Percentiles rank a stretch among this genome's conserved stretches.
Conservation (phyloP, 2,113 vertebrate genomes). For the Psephotus haematonotus region DNA sequence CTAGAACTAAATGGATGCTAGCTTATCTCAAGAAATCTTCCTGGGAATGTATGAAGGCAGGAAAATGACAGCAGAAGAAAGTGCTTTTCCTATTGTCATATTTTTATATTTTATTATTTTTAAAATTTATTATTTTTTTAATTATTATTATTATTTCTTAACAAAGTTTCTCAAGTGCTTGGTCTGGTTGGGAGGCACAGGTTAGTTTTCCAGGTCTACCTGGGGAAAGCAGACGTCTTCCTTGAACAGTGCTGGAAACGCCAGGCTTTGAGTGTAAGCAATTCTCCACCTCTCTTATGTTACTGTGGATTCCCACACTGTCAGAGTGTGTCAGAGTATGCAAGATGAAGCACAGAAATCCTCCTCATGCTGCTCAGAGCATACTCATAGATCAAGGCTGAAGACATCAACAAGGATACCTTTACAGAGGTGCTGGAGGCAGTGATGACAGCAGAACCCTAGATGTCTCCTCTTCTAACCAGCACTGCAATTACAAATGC, state of each 20-base stretch:
- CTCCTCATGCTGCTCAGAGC: background rate
- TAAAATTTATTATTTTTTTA: background rate
- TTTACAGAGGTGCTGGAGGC: too few relatives aligned
- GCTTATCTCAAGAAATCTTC: background rate
- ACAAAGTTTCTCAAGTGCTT: background rate
- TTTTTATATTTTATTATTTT: background rate
- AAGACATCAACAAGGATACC: accelerated
- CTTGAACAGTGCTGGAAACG: background rate
- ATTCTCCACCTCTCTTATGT: background rate
- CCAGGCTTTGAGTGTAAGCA: background rate
- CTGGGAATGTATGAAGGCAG: background rate
- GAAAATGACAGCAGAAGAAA: background rate
- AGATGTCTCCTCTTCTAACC: background rate
- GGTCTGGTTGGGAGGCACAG: accelerated
- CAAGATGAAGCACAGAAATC: accelerated
- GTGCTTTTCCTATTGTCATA: background rate
- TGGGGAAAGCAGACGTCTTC: background rate
- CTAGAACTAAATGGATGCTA: background rate
- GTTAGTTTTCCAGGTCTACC: background rate
- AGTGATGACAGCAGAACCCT: background rate
- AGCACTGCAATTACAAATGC: accelerated
- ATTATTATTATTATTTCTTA: background rate
- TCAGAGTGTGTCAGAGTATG: background rate
- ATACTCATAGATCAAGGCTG: background rate
- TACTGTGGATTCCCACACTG: background rate